Evolutionary conservation across 23 tunicate species (phyloP).

Genomic region (Clavelina lepadiformis): DNA sequence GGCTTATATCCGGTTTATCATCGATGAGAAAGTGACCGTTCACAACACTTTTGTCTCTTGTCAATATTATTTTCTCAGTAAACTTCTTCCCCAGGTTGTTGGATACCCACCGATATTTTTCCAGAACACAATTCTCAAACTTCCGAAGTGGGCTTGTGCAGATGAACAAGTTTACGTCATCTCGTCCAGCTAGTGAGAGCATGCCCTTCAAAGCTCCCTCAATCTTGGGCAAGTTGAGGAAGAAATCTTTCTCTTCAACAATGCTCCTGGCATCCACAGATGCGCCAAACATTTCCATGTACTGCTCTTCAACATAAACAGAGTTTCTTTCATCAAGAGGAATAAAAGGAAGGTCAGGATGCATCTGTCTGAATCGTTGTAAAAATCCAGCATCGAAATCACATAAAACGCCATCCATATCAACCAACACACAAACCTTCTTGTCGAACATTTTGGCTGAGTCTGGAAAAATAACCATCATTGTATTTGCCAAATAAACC

Average conservation of each 20-base stretch:
- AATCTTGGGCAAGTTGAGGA: slow-evolving; percentile 7
- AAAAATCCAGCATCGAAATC: slow-evolving; percentile 23
- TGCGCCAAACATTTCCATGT: slow-evolving; percentile 3
- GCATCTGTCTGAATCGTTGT: background rate
- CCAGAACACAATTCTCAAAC: slow-evolving; percentile 10
- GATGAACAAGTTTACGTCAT: slow-evolving; percentile 5
- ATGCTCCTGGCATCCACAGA: slow-evolving; percentile 4
- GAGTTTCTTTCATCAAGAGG: slow-evolving; percentile 6
- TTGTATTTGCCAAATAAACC: no score
- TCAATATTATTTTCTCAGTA: slow-evolving; percentile 17
- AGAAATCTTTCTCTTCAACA: slow-evolving; percentile 12
- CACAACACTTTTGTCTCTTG: slow-evolving; percentile 10
- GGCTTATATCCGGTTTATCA: slow-evolving; percentile 12
- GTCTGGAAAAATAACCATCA: no score
- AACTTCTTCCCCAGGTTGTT: slow-evolving; percentile 4
- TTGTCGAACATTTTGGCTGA: background rate
- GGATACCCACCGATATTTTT: slow-evolving; percentile 7
- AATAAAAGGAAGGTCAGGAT: slow-evolving; percentile 7
- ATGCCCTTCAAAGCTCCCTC: slow-evolving; percentile 12
- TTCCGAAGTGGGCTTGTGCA: slow-evolving; percentile 16
- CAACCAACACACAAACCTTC: slow-evolving; percentile 10
- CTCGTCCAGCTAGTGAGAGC: background rate
- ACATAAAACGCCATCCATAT: slow-evolving; percentile 20
- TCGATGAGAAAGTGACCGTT: slow-evolving; percentile 20
- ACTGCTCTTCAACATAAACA: slow-evolving; percentile 8